These are phyloP conservation scores for Lampris incognitus DNA, from an alignment of 2,113 vertebrate genomes.

Conservation along the genomic window DNA sequence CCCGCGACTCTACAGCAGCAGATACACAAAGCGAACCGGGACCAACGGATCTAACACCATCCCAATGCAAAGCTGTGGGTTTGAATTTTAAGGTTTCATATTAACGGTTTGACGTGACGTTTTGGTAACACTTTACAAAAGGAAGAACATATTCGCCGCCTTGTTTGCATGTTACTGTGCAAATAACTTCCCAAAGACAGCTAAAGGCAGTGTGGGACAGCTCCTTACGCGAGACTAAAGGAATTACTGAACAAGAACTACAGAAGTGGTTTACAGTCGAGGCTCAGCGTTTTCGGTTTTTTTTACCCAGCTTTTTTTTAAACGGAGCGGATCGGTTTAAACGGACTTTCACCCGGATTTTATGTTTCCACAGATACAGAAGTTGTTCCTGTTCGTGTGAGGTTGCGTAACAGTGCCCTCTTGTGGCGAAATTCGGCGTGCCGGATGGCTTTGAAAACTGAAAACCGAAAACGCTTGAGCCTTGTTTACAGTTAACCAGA, in stretches of 20 bases:
- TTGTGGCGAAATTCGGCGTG: too few relatives aligned
- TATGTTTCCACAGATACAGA: too few relatives aligned
- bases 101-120: slow-evolving; percentile 50
- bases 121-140: slow-evolving; percentile 27
- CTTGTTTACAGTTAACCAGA: slow-evolving; percentile 18
- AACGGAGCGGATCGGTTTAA: too few relatives aligned
- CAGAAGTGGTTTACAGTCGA: too few relatives aligned
- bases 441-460: too few relatives aligned
- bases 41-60: slow-evolving; percentile 56
- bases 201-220: slow-evolving; percentile 7
- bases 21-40: slow-evolving; percentile 45
- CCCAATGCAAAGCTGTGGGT: slow-evolving; percentile 31
- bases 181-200: neutral
- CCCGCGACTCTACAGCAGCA: slow-evolving; percentile 46
- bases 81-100: slow-evolving; percentile 64
- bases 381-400: too few relatives aligned
- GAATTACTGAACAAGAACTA: neutral
- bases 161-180: slow-evolving; percentile 33
- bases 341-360: too few relatives aligned
- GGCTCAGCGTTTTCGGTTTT: too few relatives aligned
- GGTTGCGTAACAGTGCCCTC: too few relatives aligned
- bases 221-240: neutral
- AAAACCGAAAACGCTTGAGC: too few relatives aligned
- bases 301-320: too few relatives aligned
- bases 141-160: slow-evolving; percentile 30